Evolutionary conservation across 2,888 invertebrate genomes (phyloP).

Genomic region (Tubulanus polymorphus): DNA sequence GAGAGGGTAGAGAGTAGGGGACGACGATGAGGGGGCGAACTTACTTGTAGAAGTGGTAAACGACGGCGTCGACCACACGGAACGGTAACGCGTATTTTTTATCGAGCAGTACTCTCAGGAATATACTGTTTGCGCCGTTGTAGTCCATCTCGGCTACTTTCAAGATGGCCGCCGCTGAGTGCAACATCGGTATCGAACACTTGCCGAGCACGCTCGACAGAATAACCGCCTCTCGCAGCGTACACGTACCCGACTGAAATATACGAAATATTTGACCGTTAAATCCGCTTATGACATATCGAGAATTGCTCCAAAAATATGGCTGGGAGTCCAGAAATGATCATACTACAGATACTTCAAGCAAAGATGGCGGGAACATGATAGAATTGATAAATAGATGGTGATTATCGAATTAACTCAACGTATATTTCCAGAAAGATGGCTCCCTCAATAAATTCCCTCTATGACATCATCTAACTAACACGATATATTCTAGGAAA

Average conservation of each 20-base stretch:
- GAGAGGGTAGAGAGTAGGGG: no score
- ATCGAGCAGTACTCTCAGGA: conserved; percentile 87
- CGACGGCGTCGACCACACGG: conserved; percentile 88
- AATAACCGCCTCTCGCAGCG: conserved; percentile 91
- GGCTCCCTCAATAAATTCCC: no score
- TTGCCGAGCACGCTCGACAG: conserved; percentile 86
- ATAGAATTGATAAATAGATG: no score
- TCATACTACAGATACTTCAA: no score
- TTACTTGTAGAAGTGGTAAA: conserved; percentile 88
- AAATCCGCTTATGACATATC: neutral
- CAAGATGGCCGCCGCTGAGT: conserved; percentile 90
- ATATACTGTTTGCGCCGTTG: conserved; percentile 87
- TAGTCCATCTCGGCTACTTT: conserved; percentile 94
- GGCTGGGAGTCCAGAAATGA: neutral
- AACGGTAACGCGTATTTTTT: conserved; percentile 97
- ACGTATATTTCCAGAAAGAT: no score
- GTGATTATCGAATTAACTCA: no score
- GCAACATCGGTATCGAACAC: conserved; percentile 88
- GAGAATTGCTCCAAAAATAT: neutral
- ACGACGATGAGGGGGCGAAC: no score
- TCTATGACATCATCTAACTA: no score
- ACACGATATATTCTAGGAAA: no score
- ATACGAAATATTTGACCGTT: conserved; percentile 1
- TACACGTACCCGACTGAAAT: conserved; percentile 81
- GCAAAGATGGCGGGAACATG: neutral